Percentiles rank a stretch among this genome's conserved stretches.
These are phyloP conservation scores for Heptranchias perlo DNA, from an alignment of 2,113 vertebrate species.

Conservation along the genomic window DNA sequence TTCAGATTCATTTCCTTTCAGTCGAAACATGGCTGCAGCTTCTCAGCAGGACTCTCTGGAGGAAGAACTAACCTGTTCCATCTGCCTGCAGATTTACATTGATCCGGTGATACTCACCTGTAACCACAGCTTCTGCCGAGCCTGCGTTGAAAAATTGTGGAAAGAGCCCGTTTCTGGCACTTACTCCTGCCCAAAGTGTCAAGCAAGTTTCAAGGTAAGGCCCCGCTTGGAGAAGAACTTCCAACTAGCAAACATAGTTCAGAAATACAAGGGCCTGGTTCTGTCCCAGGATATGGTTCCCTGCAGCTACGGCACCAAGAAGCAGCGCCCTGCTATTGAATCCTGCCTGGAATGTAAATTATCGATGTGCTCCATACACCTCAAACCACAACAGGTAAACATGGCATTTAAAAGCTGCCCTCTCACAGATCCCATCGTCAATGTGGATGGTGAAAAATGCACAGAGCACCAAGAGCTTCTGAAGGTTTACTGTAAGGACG, in stretches of 20 bases:
- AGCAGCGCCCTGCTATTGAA: constrained; percentile 43
- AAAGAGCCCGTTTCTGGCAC: constrained; percentile 34
- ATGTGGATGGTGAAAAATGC: constrained; percentile 49
- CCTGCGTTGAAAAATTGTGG: constrained; percentile 48
- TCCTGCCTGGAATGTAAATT: constrained; percentile 53
- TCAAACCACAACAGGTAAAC: constrained; percentile 46
- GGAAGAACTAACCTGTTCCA: constrained; percentile 51
- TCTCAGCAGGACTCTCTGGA: constrained; percentile 34
- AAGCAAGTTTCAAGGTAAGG: constrained; percentile 36
- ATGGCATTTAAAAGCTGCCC: constrained; percentile 49
- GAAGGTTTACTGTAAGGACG: constrained; percentile 48
- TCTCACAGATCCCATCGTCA: constrained; percentile 44
- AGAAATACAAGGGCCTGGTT: constrained; percentile 45
- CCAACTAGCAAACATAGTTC: constrained; percentile 47
- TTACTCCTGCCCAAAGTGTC: constrained; percentile 52
- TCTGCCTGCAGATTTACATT: constrained; percentile 54
- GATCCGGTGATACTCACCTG: constrained; percentile 55
- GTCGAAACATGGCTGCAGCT: background rate
- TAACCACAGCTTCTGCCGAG: constrained; percentile 53
- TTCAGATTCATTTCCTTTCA: background rate
- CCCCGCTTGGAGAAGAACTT: constrained; percentile 49
- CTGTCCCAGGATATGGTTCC: constrained; percentile 39
- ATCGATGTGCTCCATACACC: constrained; percentile 49
- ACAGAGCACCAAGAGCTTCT: constrained; percentile 48
- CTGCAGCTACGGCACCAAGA: constrained; percentile 48